Percentiles rank a stretch among this genome's conserved stretches.
Evolutionary conservation across 2,113 vertebrate species (phyloP).

Genomic region (Pterocles burchelli): DNA sequence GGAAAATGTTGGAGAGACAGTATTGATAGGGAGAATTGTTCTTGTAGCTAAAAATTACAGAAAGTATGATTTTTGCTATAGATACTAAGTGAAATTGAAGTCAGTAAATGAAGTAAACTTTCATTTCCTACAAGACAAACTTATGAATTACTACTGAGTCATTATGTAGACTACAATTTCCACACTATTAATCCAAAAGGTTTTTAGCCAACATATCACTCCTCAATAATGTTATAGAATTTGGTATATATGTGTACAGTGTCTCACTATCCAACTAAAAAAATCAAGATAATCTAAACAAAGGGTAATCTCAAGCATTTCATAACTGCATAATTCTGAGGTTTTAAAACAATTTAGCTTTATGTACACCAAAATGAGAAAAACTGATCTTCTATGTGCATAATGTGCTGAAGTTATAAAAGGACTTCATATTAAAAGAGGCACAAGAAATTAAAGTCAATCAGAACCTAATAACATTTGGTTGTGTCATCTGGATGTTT

Average conservation of each 20-base stretch:
- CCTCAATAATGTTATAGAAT: background rate
- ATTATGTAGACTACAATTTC: background rate
- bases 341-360: background rate
- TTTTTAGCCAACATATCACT: background rate
- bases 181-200: background rate
- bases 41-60: background rate
- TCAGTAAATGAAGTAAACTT: background rate
- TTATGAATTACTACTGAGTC: background rate
- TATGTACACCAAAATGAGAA: background rate
- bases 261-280: background rate
- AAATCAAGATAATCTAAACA: background rate
- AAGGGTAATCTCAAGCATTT: background rate
- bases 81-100: background rate
- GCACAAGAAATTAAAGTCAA: background rate
- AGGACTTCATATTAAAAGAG: background rate
- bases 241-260: background rate
- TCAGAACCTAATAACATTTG: background rate
- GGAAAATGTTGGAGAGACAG: background rate
- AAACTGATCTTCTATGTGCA: rapidly evolving
- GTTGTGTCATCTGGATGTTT: background rate
- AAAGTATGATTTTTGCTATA: background rate
- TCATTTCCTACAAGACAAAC: background rate
- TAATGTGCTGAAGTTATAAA: background rate
- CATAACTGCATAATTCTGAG: background rate
- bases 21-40: background rate